phyloP scores from a whole-genome alignment of 2,888 invertebrate genomes.

The Drosophila percnosoma region DNA sequence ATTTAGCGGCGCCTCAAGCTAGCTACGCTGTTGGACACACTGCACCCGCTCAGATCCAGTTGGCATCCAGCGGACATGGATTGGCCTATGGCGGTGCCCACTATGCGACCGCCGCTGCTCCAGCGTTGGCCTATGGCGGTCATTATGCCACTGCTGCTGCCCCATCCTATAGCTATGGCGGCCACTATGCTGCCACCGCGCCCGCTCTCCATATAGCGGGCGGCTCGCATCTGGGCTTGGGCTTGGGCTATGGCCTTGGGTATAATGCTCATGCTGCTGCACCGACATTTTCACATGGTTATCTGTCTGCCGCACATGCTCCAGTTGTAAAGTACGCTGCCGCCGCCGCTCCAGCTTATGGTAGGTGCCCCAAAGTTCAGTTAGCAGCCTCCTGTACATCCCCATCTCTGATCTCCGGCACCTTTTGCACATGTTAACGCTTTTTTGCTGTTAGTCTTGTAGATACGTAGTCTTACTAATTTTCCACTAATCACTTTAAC shows the following conservation, averaged over 20 bases:
- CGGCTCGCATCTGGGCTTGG: conserved; percentile 42
- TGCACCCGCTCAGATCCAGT: conserved; percentile 73
- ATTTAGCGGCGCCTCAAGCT: conserved; percentile 64
- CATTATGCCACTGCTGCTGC: conserved; percentile 41
- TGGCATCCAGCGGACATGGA: conserved; percentile 47
- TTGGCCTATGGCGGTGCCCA: conserved; percentile 61
- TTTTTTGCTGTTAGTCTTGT: conserved; percentile 15
- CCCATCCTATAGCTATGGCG: conserved; percentile 16
- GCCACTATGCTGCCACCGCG: conserved; percentile 49
- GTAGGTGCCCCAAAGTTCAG: conserved; percentile 65
- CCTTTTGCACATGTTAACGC: conserved; percentile 32
- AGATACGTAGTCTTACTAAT: conserved; percentile 40
- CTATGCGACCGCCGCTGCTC: conserved; percentile 56
- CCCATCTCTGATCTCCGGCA: conserved; percentile 25
- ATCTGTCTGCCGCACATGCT: conserved; percentile 69
- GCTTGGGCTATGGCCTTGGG: conserved; percentile 58
- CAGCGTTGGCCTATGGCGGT: conserved; percentile 54
- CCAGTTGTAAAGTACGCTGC: conserved; percentile 74
- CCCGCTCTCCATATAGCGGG: conserved; percentile 52
- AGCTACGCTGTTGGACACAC: conserved; percentile 61
- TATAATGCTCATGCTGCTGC: conserved; percentile 51
- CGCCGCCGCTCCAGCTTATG: conserved; percentile 81
- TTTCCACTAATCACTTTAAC: conserved; percentile 29
- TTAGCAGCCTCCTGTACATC: background rate
- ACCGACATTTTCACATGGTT: conserved; percentile 65